Evolutionary conservation across 1,140 invertebrate genomes (phyloP).

Genomic region (Chrysopa pallens): DNA sequence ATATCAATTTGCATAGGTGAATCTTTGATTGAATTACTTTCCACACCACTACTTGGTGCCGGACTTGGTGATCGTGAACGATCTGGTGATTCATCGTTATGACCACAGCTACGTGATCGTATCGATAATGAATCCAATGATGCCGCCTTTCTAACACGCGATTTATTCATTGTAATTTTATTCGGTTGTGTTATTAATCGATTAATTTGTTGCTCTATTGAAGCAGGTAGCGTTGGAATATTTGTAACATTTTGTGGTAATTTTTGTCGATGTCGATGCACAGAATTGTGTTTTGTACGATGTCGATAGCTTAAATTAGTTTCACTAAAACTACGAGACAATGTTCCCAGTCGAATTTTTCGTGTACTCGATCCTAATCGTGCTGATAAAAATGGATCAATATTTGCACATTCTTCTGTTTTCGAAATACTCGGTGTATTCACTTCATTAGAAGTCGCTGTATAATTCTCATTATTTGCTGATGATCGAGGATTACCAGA

Average conservation of each 20-base stretch:
- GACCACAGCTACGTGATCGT: slow-evolving; percentile 3
- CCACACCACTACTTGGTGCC: slow-evolving; percentile 72
- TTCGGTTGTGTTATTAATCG: slow-evolving; percentile 18
- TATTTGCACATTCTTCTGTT: neutral
- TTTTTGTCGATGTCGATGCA: slow-evolving; percentile 9
- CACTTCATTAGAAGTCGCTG: neutral
- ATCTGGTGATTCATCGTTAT: slow-evolving; percentile 14
- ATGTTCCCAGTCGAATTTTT: neutral
- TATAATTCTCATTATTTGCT: neutral
- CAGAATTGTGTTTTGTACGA: neutral
- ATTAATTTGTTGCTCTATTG: slow-evolving; percentile 31
- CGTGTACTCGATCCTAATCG: neutral
- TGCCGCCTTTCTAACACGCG: slow-evolving; percentile 14
- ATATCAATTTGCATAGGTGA: slow-evolving; percentile 83
- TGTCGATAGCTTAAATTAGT: neutral
- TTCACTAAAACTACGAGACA: neutral
- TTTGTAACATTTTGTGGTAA: slow-evolving; percentile 1
- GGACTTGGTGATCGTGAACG: slow-evolving; percentile 63
- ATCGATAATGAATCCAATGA: slow-evolving; percentile 17
- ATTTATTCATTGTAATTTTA: neutral
- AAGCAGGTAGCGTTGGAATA: slow-evolving; percentile 24
- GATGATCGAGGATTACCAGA: neutral
- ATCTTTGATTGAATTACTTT: slow-evolving; percentile 76
- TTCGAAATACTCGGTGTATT: neutral
- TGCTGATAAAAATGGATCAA: neutral